Conservation (phyloP, 2,888 invertebrate species). For the Eupithecia inturbata region DNA sequence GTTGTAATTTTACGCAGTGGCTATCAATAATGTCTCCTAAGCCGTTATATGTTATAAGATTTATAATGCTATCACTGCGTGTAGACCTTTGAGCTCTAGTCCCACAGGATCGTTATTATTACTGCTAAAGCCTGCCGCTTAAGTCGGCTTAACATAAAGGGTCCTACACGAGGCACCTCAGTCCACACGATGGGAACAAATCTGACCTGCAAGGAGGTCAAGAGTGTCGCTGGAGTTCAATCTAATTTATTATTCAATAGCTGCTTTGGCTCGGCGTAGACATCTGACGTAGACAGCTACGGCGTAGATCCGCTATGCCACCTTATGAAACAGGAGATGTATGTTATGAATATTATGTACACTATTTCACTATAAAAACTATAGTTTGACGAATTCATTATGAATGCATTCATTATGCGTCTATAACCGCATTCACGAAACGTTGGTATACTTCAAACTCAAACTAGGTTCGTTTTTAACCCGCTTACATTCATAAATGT, state of each 20-base stretch:
- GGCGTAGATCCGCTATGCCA: slow-evolving; percentile 2
- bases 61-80: slow-evolving; percentile 30
- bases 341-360: not conserved
- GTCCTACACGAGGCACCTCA: slow-evolving; percentile 40
- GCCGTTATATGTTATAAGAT: slow-evolving; percentile 36
- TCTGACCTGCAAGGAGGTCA: slow-evolving; percentile 44
- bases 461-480: not conserved
- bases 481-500: not conserved
- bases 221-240: slow-evolving; percentile 37
- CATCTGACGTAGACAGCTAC: slow-evolving; percentile 13
- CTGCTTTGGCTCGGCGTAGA: slow-evolving; percentile 20
- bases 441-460: not conserved
- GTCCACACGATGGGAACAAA: slow-evolving; percentile 39
- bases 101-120: slow-evolving; percentile 42
- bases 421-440: too few species aligned
- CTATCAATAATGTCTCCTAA: slow-evolving; percentile 38
- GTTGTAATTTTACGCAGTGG: slow-evolving; percentile 25
- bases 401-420: not conserved
- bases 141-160: slow-evolving; percentile 46
- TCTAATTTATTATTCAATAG: slow-evolving; percentile 41
- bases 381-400: too few species aligned
- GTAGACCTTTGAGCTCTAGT: slow-evolving; percentile 31
- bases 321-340: not conserved
- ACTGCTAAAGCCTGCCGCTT: slow-evolving; percentile 41
- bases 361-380: not conserved